Evolutionary conservation across 2,888 invertebrate species (phyloP), one percentile per base, ranked within the genome.

Genomic region (Exocentrus adspersus): DNA sequence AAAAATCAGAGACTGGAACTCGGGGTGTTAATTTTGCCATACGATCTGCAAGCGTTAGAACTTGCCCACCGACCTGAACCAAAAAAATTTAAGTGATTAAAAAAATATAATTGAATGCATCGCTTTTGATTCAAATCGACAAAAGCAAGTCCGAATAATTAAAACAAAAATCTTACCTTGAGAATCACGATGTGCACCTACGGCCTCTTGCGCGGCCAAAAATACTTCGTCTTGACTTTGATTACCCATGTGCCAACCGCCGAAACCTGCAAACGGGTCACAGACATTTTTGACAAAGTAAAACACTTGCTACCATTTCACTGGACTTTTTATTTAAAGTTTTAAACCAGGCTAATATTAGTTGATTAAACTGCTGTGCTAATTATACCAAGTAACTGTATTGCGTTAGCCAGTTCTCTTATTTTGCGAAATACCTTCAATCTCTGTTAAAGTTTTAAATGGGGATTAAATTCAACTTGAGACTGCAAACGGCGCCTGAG

Each of bases 211-310:
- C 82, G 92, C 91, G 82, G 91, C 90, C 87, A 93, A 88, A 81
- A 89, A 89, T 80, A 92, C 90, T 87, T 94, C 93, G 80, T 94
- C 94, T 85, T 92, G 92, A 89, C 90, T 88, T 85, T 88, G 86
- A 85, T 86, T 86, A 82, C 90, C 88, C 86, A 92, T 90, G 84
- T 93, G 93, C 94, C 94, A 94, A 86, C 88, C 85, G 79, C 90
- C 90, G 86, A 92, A 92, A 87, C 93, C 93, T 93, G 64, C 28
- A 66, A n/a, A 68, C 28, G 24, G 43, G 7, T 43, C 43, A 54
- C 28, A 54, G 28, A 54, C 37, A 45, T 19, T n/a, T 42, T 58
- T 62, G 32, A 58, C 32, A 50, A 43, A 62, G 12, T 28, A 16
- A 62, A 51, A 62, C 21, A 37, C 51, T 51, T 37, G 19, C 7